A percentile compares a stretch with the other conserved stretches of the same genome.
Evolutionary conservation across 1,140 invertebrate genomes (phyloP).

Genomic region (Drosophila sechellia): DNA sequence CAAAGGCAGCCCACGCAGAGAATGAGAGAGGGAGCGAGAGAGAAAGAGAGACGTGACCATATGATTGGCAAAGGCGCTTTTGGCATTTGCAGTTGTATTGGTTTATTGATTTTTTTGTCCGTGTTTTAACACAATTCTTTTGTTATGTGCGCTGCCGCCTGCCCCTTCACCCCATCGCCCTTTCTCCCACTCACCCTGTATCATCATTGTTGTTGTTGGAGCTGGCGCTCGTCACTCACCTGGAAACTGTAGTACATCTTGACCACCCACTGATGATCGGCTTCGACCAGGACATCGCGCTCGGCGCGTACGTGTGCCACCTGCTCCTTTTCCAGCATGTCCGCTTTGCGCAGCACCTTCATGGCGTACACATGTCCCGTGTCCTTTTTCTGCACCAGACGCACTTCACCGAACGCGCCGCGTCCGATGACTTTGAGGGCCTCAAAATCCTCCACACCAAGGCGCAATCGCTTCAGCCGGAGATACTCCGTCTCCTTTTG

Average conservation of each 20-base stretch:
- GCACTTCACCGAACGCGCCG: slow-evolving; percentile 99
- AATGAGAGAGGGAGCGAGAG: slow-evolving; percentile 7
- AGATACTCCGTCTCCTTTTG: slow-evolving; percentile 99
- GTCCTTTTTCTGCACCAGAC: slow-evolving; percentile 99
- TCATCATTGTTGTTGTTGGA: slow-evolving; percentile 11
- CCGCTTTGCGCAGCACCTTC: slow-evolving; percentile 99
- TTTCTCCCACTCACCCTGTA: not conserved
- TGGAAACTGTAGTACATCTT: slow-evolving; percentile 99
- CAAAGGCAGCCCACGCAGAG: slow-evolving; percentile 9
- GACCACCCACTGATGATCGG: slow-evolving; percentile 99
- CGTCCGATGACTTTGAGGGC: slow-evolving; percentile 98
- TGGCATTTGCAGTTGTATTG: slow-evolving; percentile 70
- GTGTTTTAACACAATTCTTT: slow-evolving; percentile 60
- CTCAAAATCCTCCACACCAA: slow-evolving; percentile 99
- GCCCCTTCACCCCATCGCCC: not conserved
- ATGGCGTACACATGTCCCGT: slow-evolving; percentile 99
- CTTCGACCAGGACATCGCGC: slow-evolving; percentile 98
- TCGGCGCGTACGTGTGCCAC: slow-evolving; percentile 99
- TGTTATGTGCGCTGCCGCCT: slow-evolving; percentile 39
- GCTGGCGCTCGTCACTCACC: slow-evolving; percentile 59
- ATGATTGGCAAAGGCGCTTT: slow-evolving; percentile 71
- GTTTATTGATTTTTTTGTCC: slow-evolving; percentile 77
- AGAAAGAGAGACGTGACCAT: slow-evolving; percentile 49
- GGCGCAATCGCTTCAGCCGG: slow-evolving; percentile 96
- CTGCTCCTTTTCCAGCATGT: slow-evolving; percentile 99